Evolutionary conservation across 2,888 invertebrate genomes (phyloP).

Genomic region (Oscheius onirici): DNA sequence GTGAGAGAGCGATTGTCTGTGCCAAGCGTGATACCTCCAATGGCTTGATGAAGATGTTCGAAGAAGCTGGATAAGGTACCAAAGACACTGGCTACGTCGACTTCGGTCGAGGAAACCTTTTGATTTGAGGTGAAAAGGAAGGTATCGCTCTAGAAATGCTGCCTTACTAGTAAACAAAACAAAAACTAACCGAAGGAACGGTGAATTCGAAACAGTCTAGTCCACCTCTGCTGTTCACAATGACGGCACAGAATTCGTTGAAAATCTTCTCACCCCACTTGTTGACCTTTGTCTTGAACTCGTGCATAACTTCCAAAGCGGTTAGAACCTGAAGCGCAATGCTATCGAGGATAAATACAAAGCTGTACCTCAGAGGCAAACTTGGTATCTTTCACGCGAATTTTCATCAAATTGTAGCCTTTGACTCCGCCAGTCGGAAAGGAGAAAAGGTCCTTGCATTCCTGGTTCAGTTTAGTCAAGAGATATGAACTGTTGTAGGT

Average conservation of each 20-base stretch:
- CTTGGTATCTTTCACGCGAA: not conserved
- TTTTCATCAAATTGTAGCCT: constrained; percentile 26
- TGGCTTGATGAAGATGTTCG: not conserved
- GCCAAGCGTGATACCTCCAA: not conserved
- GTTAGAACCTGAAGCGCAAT: not conserved
- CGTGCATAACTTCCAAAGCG: constrained; percentile 8
- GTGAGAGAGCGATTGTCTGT: constrained; percentile 7
- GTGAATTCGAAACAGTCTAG: constrained; percentile 5
- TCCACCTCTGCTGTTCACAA: constrained; percentile 17
- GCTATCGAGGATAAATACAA: no score
- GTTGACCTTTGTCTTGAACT: not conserved
- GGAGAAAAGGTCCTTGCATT: constrained; percentile 19
- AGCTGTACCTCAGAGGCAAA: constrained; percentile 10
- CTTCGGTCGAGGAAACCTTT: not conserved
- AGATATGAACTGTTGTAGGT: constrained; percentile 7
- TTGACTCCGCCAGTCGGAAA: constrained; percentile 8
- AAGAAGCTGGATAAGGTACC: constrained; percentile 12
- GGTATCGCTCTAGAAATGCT: not conserved
- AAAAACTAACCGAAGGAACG: not conserved
- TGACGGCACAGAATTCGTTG: constrained; percentile 17
- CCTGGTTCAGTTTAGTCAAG: constrained; percentile 6
- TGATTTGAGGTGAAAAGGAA: not conserved
- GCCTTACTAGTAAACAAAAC: not conserved
- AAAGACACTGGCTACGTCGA: not conserved
- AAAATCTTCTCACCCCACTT: constrained; percentile 27